Conservation (phyloP, 1,140 invertebrate species). For the Saccostrea glomerata region DNA sequence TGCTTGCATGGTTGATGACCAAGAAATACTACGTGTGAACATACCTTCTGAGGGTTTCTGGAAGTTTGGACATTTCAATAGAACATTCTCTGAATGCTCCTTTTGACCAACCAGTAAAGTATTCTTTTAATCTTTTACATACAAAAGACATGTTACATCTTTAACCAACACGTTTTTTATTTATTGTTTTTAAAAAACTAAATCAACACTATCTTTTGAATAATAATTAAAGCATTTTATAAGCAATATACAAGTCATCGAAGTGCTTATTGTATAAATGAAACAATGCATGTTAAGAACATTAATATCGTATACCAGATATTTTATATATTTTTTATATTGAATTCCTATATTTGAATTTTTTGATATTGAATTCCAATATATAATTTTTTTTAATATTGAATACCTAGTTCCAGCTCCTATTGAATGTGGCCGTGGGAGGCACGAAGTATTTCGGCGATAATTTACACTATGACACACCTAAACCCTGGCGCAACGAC, state of each 20-base stretch:
- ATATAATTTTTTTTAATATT: neutral
- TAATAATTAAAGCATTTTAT: too few relatives aligned
- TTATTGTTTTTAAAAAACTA: too few relatives aligned
- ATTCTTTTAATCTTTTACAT: neutral
- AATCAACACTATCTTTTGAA: too few relatives aligned
- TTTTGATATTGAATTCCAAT: too few relatives aligned
- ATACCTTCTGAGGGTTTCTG: slow-evolving; percentile 60
- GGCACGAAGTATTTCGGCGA: slow-evolving; percentile 85
- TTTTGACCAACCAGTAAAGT: slow-evolving; percentile 86
- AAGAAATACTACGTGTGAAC: slow-evolving; percentile 51
- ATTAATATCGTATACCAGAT: too few relatives aligned
- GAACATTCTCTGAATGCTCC: slow-evolving; percentile 81
- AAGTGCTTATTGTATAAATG: too few relatives aligned
- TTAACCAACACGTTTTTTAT: too few relatives aligned
- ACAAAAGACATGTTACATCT: too few relatives aligned
- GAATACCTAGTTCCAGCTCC: slow-evolving; percentile 83
- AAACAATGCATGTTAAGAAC: too few relatives aligned
- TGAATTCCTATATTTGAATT: too few relatives aligned
- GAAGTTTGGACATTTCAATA: slow-evolving; percentile 57
- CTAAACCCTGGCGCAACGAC: slow-evolving; percentile 86
- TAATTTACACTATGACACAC: slow-evolving; percentile 57
- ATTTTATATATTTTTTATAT: too few relatives aligned
- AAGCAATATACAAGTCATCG: neutral
- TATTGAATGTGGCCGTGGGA: slow-evolving; percentile 86
- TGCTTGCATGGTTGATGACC: slow-evolving; percentile 58